Evolutionary conservation across 2,888 invertebrate genomes (phyloP).

Genomic region (Anarsia innoxiella): DNA sequence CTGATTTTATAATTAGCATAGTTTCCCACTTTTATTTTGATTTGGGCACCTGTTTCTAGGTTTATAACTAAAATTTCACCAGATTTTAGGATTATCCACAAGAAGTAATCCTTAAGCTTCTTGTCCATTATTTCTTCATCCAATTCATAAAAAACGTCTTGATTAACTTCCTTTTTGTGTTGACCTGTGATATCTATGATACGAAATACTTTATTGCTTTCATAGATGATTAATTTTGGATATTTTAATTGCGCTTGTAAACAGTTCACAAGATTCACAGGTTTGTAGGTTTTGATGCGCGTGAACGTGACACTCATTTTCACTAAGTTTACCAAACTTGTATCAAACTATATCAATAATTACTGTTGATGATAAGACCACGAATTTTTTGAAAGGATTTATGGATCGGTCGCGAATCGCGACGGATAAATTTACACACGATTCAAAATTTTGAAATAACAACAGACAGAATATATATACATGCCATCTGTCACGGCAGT

Average conservation of each 20-base stretch:
- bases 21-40: slow-evolving; percentile 29
- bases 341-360: too few relatives aligned
- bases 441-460: too few relatives aligned
- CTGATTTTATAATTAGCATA: slow-evolving; percentile 41
- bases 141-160: slow-evolving; percentile 24
- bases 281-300: slow-evolving; percentile 22
- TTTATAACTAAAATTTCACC: slow-evolving; percentile 43
- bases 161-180: slow-evolving; percentile 22
- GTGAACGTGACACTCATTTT: slow-evolving; percentile 23
- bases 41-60: slow-evolving; percentile 27
- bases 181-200: slow-evolving; percentile 31
- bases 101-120: slow-evolving; percentile 33
- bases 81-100: slow-evolving; percentile 49
- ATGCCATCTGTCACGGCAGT: too few relatives aligned
- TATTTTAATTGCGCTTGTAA: slow-evolving; percentile 38
- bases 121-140: slow-evolving; percentile 38
- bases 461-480: too few relatives aligned
- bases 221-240: slow-evolving; percentile 45
- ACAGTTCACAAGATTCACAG: slow-evolving; percentile 16
- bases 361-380: too few relatives aligned
- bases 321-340: too few relatives aligned
- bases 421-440: too few relatives aligned
- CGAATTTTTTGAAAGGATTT: too few relatives aligned
- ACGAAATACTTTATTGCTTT: slow-evolving; percentile 28
- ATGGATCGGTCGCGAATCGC: too few relatives aligned